These are phyloP conservation scores for Heterohyrax brucei DNA, from an alignment of 2,797 vertebrate species.

Conservation along the genomic window DNA sequence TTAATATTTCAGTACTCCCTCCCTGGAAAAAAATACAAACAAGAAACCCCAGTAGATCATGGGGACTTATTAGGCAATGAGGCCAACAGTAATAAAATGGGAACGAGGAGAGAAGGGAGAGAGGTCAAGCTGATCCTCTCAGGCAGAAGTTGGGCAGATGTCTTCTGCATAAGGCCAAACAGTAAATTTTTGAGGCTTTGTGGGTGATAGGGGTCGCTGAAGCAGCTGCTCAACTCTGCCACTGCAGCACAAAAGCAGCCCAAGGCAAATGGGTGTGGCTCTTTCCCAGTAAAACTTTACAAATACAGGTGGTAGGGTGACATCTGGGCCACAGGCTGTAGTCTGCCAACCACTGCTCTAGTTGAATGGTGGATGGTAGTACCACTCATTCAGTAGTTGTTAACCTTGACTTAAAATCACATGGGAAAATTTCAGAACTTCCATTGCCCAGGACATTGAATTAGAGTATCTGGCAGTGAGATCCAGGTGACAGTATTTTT, in stretches of 20 bases:
- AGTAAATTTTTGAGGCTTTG: neutral
- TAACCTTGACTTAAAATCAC: conserved; percentile 26
- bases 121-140: neutral
- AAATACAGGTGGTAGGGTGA: neutral
- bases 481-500: neutral
- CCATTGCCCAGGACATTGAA: neutral
- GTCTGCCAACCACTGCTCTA: conserved; percentile 6
- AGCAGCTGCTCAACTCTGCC: neutral
- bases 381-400: neutral
- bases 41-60: neutral
- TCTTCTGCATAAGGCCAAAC: neutral
- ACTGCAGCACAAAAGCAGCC: neutral
- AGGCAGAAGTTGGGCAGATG: neutral
- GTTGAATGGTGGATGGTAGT: neutral
- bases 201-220: neutral
- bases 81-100: neutral
- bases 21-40: neutral
- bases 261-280: neutral
- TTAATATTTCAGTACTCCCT: conserved; percentile 35
- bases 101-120: neutral
- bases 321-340: neutral
- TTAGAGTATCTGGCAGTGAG: neutral
- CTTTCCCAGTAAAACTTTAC: neutral
- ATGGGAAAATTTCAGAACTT: neutral
- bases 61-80: conserved; percentile 44